Percentiles rank a stretch among this genome's conserved stretches.
Evolutionary conservation across 1,140 invertebrate genomes (phyloP).

Genomic region (Solenopsis fugax): DNA sequence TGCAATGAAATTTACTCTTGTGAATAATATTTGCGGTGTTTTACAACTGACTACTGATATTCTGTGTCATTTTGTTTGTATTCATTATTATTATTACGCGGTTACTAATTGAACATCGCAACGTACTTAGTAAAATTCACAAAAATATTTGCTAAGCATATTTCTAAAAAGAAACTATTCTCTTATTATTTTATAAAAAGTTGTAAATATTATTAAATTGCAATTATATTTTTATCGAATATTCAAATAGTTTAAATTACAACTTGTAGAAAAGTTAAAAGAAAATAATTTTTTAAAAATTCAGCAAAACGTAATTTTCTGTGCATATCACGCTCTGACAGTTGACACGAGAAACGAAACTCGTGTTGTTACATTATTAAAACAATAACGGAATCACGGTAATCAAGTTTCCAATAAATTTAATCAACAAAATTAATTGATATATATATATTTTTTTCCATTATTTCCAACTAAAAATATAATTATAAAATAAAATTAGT

Average conservation of each 20-base stretch:
- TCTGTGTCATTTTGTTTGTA: not conserved
- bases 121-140: not conserved
- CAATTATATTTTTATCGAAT: not conserved
- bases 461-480: not conserved
- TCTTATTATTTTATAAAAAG: slow-evolving; percentile 4
- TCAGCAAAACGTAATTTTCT: not conserved
- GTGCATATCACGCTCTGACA: not conserved
- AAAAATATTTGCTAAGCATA: not conserved
- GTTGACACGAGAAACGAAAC: not conserved
- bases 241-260: not conserved
- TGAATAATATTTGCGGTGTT: slow-evolving; percentile 26
- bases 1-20: slow-evolving; percentile 45
- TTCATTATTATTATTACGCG: not conserved
- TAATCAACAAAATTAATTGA: slow-evolving; percentile 4
- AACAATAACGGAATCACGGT: not conserved
- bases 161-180: not conserved
- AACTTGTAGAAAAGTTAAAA: not conserved
- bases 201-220: not conserved
- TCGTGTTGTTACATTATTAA: not conserved
- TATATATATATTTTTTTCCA: not conserved
- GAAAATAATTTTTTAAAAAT: not conserved
- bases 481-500: slow-evolving; percentile 30
- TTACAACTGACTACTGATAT: not conserved
- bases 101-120: not conserved
- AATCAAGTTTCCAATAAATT: not conserved